These are phyloP conservation scores for Ataeniobius toweri DNA, from an alignment of 2,797 vertebrate species.

Conservation along the genomic window DNA sequence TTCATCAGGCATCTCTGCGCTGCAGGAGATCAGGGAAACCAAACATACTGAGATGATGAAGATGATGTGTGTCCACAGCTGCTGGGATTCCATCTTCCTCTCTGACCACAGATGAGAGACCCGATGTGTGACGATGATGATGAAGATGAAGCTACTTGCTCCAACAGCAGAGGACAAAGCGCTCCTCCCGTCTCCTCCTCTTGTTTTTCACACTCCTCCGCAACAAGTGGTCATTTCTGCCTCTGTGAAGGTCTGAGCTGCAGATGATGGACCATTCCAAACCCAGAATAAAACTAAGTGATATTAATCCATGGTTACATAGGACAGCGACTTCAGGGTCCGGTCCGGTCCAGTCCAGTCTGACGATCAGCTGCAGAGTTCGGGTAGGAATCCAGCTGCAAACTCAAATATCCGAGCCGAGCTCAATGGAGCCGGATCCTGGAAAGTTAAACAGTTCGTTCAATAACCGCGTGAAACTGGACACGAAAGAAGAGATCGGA, in stretches of 20 bases:
- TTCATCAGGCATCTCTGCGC: conserved; percentile 42
- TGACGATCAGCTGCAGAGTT: conserved; percentile 9
- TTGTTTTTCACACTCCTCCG: conserved; percentile 2
- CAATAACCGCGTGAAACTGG: not conserved
- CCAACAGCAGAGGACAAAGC: not conserved
- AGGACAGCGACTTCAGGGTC: conserved; percentile 37
- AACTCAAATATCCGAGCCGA: not conserved
- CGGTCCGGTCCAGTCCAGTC: conserved; percentile 1
- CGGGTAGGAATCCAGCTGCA: conserved; percentile 20
- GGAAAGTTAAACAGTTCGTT: not conserved
- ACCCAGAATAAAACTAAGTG: too few relatives aligned
- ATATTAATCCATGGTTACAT: conserved; percentile 11
- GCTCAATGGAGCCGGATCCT: not conserved
- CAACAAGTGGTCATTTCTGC: conserved; percentile 18
- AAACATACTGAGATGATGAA: conserved; percentile 26
- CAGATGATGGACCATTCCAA: not conserved
- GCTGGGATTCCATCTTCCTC: conserved; percentile 52
- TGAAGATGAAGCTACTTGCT: conserved; percentile 8
- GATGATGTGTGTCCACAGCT: conserved; percentile 15
- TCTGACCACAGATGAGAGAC: not conserved
- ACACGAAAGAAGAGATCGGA: not conserved
- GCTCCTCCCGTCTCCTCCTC: too few relatives aligned
- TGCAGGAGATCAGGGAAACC: conserved; percentile 39
- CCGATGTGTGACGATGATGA: conserved; percentile 7
- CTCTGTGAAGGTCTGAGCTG: not conserved